Conservation (phyloP, 92 coral and sea anemone genomes). For the Zoanthus solanderi region DNA sequence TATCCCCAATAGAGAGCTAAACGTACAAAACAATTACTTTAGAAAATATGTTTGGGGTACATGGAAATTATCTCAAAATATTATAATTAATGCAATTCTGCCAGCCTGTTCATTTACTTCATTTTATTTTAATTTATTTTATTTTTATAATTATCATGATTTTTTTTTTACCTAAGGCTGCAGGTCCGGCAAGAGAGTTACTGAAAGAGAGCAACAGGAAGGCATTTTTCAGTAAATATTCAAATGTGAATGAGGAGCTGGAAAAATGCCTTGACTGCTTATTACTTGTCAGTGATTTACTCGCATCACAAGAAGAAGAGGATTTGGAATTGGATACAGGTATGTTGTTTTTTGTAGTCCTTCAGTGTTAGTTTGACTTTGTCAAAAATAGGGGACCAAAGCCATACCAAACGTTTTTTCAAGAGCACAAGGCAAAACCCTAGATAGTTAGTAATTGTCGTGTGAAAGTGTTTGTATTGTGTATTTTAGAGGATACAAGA, state of each 20-base stretch:
- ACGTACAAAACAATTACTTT: background rate
- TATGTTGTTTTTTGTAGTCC: background rate
- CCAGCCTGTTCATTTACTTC: background rate
- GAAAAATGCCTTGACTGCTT: slow-evolving; percentile 95
- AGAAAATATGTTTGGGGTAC: background rate
- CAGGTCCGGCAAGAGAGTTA: slow-evolving; percentile 77
- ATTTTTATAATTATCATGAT: background rate
- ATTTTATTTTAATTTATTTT: background rate
- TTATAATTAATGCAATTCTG: background rate
- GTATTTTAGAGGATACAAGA: too few species aligned
- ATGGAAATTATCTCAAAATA: background rate
- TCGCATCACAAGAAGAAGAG: slow-evolving; percentile 78
- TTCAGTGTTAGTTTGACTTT: too few species aligned
- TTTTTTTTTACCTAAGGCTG: slow-evolving; percentile 60
- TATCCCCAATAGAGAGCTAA: background rate
- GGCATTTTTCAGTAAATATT: slow-evolving; percentile 89
- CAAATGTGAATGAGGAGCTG: slow-evolving; percentile 90
- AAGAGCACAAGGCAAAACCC: too few species aligned
- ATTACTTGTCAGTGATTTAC: slow-evolving; percentile 81
- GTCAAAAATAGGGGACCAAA: too few species aligned
- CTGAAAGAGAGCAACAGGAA: slow-evolving; percentile 80
- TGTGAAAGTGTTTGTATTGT: too few species aligned
- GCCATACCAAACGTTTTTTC: too few species aligned
- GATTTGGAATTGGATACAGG: slow-evolving; percentile 45
- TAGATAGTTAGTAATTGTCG: too few species aligned